Conservation (phyloP, 2,888 invertebrate genomes). For the Andrena flavipes region DNA sequence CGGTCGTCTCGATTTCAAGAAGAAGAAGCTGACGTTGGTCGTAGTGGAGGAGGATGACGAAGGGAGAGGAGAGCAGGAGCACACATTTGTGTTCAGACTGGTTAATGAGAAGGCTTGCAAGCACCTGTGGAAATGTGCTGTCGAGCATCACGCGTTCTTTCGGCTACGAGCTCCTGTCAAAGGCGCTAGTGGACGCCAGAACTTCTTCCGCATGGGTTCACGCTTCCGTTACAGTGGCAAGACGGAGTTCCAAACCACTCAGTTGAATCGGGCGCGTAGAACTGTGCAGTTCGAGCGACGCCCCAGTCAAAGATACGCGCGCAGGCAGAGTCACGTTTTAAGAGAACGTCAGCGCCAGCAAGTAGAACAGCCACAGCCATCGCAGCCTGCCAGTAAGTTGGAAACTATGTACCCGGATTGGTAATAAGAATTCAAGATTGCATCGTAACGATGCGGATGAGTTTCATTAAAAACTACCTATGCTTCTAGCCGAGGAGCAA, state of each 20-base stretch:
- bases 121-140: constrained; percentile 99
- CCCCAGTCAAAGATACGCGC: constrained; percentile 98
- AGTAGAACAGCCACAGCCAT: constrained; percentile 75
- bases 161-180: constrained; percentile 95
- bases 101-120: constrained; percentile 99
- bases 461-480: constrained; percentile 3
- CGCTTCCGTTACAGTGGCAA: constrained; percentile 97
- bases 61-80: constrained; percentile 96
- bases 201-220: constrained; percentile 99
- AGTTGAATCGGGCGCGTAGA: constrained; percentile 94
- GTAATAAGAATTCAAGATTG: constrained; percentile 11
- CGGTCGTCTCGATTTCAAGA: constrained; percentile 98
- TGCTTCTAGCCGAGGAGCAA: constrained; percentile 79
- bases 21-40: constrained; percentile 97
- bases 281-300: constrained; percentile 98
- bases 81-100: constrained; percentile 98
- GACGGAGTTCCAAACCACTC: constrained; percentile 99
- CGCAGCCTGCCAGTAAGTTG: constrained; percentile 78
- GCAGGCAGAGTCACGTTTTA: constrained; percentile 95
- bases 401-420: constrained; percentile 41
- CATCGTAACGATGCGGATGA: neutral
- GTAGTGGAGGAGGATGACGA: constrained; percentile 99
- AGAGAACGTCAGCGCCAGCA: constrained; percentile 91
- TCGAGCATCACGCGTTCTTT: constrained; percentile 99
- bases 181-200: constrained; percentile 95